These are phyloP conservation scores for Orthosia incerta DNA, from an alignment of 2,888 invertebrate genomes.

Conservation along the genomic window DNA sequence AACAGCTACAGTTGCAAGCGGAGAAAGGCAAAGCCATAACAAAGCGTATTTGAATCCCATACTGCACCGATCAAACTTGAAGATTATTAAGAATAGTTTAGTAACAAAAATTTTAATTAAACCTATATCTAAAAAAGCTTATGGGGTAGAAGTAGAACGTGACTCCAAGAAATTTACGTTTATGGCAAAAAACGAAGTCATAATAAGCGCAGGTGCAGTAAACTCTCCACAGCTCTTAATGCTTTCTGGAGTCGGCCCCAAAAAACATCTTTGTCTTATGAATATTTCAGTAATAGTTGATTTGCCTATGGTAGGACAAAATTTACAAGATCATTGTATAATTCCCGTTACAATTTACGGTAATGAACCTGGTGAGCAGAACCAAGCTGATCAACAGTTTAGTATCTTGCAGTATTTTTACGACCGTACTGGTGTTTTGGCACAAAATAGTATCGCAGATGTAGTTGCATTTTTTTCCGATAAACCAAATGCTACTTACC, in stretches of 20 bases:
- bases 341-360: constrained; percentile 81
- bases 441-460: constrained; percentile 90
- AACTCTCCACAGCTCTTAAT: constrained; percentile 89
- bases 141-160: constrained; percentile 80
- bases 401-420: constrained; percentile 86
- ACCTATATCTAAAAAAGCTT: constrained; percentile 19
- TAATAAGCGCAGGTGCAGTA: constrained; percentile 86
- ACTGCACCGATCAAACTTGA: constrained; percentile 74
- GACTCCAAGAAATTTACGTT: constrained; percentile 68
- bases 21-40: constrained; percentile 91
- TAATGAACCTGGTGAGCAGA: constrained; percentile 72
- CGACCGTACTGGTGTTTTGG: constrained; percentile 87
- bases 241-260: constrained; percentile 88
- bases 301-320: constrained; percentile 87
- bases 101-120: constrained; percentile 53
- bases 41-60: constrained; percentile 85
- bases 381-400: constrained; percentile 70
- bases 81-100: constrained; percentile 71
- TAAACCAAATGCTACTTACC: constrained; percentile 72
- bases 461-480: constrained; percentile 77
- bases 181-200: constrained; percentile 82
- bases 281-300: constrained; percentile 82
- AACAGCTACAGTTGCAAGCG: constrained; percentile 85
- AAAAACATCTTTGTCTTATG: constrained; percentile 77
- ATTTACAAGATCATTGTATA: constrained; percentile 89